Evolutionary conservation across 2,888 invertebrate genomes (phyloP), one percentile per base, ranked within the genome.

Genomic region (Periphyllus acericola): DNA sequence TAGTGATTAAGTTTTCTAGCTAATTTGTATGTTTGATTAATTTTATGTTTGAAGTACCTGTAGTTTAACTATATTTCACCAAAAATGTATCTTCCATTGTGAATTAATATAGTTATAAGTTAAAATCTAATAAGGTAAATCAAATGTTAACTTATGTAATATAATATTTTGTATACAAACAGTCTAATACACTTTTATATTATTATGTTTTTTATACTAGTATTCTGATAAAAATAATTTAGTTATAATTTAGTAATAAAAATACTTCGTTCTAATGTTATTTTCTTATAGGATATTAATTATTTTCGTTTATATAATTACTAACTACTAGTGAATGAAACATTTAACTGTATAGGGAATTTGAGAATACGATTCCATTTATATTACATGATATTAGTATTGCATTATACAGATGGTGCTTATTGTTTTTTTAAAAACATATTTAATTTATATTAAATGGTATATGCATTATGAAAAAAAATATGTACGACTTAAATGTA

Each of bases 1-100:
- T 81, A 81, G 29, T 36, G 29, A 81, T 40, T 68, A 4, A 81
- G 66, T 81, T 68, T 76, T 76, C 29, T 52, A 17, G 11, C 25
- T 1, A 2, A 52, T 29, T 52, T 6, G 21, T 14, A 68, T 46
- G 32, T 32, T 68, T 71, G n/a, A 82, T 82, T 71, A 71, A 8
- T 46, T 82, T 71, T 19, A 29, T 25, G 71, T 52, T 71, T 21
- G 2, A 1, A 8, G 46, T 71, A 21, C 68, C 68, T 34, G 14
- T 34, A 46, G 0, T 71, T 32, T 32, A 25, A 32, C 52, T 46
- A 17, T 6, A 25, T 71, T 71, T 46, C 11, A 5, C 32, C 21
- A 52, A 29, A 46, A 40, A 25, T 2, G 14, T 46, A 32, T 29
- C 25, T 6, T 32, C 32, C 66, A 9, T n/a, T 40, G 9, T 52